Evolutionary conservation across 2,888 invertebrate species (phyloP).

Genomic region (Byasa hedistus): DNA sequence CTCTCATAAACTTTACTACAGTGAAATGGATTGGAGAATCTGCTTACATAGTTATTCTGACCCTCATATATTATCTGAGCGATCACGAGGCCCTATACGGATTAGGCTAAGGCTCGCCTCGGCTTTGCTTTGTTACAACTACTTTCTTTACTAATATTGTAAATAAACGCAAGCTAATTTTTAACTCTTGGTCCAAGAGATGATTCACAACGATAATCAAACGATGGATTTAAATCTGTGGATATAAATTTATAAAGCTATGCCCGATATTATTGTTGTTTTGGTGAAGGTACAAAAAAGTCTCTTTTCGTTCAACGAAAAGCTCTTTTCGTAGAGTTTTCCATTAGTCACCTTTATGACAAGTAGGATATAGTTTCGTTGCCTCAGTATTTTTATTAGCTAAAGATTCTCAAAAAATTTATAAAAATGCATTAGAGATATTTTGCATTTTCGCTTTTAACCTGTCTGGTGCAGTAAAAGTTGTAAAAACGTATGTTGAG

Average conservation of each 20-base stretch:
- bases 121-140: background rate
- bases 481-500: slow-evolving; percentile 1
- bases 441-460: background rate
- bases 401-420: too few relatives aligned
- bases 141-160: background rate
- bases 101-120: slow-evolving; percentile 3
- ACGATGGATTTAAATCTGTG: too few relatives aligned
- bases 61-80: slow-evolving; percentile 20
- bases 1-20: slow-evolving; percentile 21
- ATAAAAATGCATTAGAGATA: background rate
- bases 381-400: too few relatives aligned
- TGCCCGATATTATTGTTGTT: too few relatives aligned
- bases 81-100: slow-evolving; percentile 13
- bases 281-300: too few relatives aligned
- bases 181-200: too few relatives aligned
- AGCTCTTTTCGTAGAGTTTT: too few relatives aligned
- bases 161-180: background rate
- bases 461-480: slow-evolving; percentile 8
- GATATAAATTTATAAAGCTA: too few relatives aligned
- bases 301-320: too few relatives aligned
- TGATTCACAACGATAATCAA: too few relatives aligned
- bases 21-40: slow-evolving; percentile 25
- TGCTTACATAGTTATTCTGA: slow-evolving; percentile 25
- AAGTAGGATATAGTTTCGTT: too few relatives aligned
- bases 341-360: too few relatives aligned